Percentiles rank a stretch among this genome's conserved stretches.
These are phyloP conservation scores for Oryzias sinensis DNA, from an alignment of 2,797 vertebrate species.

Conservation along the genomic window DNA sequence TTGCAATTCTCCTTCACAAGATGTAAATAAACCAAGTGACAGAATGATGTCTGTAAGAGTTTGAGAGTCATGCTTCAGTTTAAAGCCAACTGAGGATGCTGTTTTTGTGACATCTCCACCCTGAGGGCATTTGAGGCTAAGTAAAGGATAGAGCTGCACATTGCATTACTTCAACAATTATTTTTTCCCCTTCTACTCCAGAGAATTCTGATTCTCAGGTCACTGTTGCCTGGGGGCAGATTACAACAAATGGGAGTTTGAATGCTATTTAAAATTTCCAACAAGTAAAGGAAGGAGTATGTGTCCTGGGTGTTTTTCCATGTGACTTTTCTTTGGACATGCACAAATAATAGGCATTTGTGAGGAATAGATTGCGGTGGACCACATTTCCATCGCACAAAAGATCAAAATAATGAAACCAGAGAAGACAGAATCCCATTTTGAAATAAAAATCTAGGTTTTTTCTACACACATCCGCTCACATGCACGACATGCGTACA, in stretches of 20 bases:
- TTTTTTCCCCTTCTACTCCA: constrained; percentile 39
- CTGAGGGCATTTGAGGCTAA: constrained; percentile 59
- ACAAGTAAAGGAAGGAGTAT: constrained; percentile 38
- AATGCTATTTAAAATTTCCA: constrained; percentile 54
- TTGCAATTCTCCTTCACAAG: too few species aligned
- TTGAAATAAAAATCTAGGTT: too few species aligned
- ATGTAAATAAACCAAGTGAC: neutral
- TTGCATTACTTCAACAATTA: constrained; percentile 65
- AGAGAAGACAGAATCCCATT: too few species aligned
- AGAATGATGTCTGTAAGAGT: constrained; percentile 15
- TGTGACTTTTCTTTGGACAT: constrained; percentile 33
- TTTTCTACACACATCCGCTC: too few species aligned
- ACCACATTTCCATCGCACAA: too few species aligned
- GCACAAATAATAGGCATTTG: constrained; percentile 5
- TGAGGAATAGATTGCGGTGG: neutral
- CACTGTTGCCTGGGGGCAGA: constrained; percentile 63
- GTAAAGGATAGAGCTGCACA: constrained; percentile 67
- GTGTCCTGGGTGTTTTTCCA: constrained; percentile 19
- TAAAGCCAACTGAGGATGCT: constrained; percentile 53
- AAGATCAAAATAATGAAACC: too few species aligned
- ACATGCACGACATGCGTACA: neutral
- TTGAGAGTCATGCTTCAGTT: constrained; percentile 46
- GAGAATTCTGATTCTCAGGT: constrained; percentile 67
- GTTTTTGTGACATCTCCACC: constrained; percentile 61
- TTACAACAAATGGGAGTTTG: constrained; percentile 58